A percentile compares a stretch with the other conserved stretches of the same genome.
Evolutionary conservation across 2,113 vertebrate genomes (phyloP).

Genomic region (Burhinus oedicnemus): DNA sequence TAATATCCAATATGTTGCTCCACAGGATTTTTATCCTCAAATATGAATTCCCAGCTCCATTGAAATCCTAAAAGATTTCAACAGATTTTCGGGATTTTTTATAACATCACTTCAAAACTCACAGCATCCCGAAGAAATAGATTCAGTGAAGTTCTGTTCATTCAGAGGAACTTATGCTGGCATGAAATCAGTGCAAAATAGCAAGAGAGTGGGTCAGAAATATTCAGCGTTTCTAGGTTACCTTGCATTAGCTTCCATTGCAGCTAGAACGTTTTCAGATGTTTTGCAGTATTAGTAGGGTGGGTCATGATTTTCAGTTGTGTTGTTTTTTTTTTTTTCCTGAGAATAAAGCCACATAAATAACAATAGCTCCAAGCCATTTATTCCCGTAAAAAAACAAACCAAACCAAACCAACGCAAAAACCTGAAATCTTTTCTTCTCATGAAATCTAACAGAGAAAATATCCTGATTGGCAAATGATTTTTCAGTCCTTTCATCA

Average conservation of each 20-base stretch:
- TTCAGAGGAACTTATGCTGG: not conserved
- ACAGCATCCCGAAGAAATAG: not conserved
- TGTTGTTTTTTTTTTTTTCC: not conserved
- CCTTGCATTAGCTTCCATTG: not conserved
- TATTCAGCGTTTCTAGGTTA: not conserved
- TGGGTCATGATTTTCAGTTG: not conserved
- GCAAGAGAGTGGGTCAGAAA: not conserved
- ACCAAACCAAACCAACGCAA: too few species aligned
- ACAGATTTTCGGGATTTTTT: not conserved
- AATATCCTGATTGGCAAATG: slow-evolving; percentile 33
- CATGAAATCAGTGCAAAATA: not conserved
- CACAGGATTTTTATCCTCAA: not conserved
- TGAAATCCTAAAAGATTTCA: not conserved
- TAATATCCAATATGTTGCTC: not conserved
- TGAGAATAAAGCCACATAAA: not conserved
- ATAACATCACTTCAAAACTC: not conserved
- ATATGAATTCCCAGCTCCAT: not conserved
- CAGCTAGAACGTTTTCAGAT: not conserved
- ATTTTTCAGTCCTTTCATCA: slow-evolving; percentile 59
- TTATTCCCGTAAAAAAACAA: not conserved
- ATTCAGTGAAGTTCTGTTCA: not conserved
- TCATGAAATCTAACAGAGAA: not conserved
- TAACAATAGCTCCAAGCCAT: not conserved
- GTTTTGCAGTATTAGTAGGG: not conserved
- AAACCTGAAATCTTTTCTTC: slow-evolving; percentile 5